Percentiles rank a stretch among this genome's conserved stretches.
These are phyloP conservation scores for Centropristis striata DNA, from an alignment of 2,113 vertebrate species.

Conservation along the genomic window DNA sequence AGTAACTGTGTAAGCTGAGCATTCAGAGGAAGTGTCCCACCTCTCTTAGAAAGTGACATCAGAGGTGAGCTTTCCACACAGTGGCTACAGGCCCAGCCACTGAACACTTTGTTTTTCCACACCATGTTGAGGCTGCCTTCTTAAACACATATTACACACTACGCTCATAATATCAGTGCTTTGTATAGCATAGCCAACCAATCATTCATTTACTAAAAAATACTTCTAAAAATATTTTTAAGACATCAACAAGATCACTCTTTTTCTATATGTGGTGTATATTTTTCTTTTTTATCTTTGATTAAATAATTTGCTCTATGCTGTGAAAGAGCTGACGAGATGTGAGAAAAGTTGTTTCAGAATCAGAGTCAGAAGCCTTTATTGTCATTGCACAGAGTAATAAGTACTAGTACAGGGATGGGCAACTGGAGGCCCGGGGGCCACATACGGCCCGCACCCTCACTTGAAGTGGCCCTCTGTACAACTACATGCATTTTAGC, in stretches of 20 bases:
- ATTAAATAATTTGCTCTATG: neutral
- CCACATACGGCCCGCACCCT: no score
- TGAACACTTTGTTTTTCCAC: neutral
- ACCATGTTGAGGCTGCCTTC: constrained; percentile 1
- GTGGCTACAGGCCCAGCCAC: neutral
- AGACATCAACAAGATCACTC: neutral
- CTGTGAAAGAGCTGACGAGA: neutral
- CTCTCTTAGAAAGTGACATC: constrained; percentile 54
- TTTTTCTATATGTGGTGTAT: neutral
- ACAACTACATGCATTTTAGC: no score
- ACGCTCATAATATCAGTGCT: neutral
- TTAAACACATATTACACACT: neutral
- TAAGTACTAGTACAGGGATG: no score
- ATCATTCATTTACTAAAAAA: neutral
- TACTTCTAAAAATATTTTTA: neutral
- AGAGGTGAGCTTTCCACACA: constrained; percentile 22
- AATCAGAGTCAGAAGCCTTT: no score
- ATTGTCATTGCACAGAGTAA: no score
- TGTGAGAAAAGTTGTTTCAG: neutral
- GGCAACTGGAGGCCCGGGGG: no score
- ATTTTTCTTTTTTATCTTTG: neutral
- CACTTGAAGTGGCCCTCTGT: no score
- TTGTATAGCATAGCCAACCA: neutral
- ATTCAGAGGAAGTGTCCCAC: constrained; percentile 50
- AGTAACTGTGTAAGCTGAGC: constrained; percentile 7